A percentile compares a stretch with the other conserved stretches of the same genome.
These are phyloP conservation scores for Drosophila pachea DNA, from an alignment of 1,140 invertebrate species.

Conservation along the genomic window DNA sequence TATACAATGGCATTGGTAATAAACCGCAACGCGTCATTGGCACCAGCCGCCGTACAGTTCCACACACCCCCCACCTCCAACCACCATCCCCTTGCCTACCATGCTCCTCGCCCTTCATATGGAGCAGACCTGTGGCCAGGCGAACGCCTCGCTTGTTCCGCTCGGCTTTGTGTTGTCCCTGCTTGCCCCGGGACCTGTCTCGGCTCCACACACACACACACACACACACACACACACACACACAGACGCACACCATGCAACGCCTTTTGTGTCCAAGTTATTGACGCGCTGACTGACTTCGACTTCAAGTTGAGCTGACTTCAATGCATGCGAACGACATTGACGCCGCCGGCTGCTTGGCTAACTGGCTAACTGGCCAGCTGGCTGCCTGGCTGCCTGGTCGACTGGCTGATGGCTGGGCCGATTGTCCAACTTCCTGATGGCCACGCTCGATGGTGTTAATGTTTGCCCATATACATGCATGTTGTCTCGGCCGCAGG, in stretches of 20 bases:
- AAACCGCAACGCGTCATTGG: conserved; percentile 67
- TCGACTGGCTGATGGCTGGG: conserved; percentile 27
- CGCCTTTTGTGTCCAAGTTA: conserved; percentile 51
- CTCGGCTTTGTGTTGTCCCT: conserved; percentile 38
- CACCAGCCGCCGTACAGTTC: conserved; percentile 8
- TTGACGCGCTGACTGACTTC: conserved; percentile 56
- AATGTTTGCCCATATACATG: conserved; percentile 46
- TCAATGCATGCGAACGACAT: conserved; percentile 43
- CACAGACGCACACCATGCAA: conserved; percentile 6
- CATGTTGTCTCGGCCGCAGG: too few relatives aligned
- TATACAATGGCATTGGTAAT: conserved; percentile 67
- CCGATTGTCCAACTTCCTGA: conserved; percentile 52
- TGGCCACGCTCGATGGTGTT: conserved; percentile 52
- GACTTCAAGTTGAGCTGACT: conserved; percentile 27
- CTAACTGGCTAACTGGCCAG: conserved; percentile 24
- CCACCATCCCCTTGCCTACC: not conserved
- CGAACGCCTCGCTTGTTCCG: conserved; percentile 18
- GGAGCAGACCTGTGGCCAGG: conserved; percentile 15
- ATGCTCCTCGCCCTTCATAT: too few relatives aligned
- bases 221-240: conserved; percentile 25
- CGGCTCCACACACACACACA: conserved; percentile 38
- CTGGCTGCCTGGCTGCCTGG: conserved; percentile 5
- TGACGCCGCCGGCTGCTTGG: conserved; percentile 31
- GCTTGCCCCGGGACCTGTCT: conserved; percentile 6
- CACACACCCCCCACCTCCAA: not conserved